Evolutionary conservation across 1,140 invertebrate genomes (phyloP), one percentile per base, ranked within the genome.

Genomic region (Batillaria attramentaria): DNA sequence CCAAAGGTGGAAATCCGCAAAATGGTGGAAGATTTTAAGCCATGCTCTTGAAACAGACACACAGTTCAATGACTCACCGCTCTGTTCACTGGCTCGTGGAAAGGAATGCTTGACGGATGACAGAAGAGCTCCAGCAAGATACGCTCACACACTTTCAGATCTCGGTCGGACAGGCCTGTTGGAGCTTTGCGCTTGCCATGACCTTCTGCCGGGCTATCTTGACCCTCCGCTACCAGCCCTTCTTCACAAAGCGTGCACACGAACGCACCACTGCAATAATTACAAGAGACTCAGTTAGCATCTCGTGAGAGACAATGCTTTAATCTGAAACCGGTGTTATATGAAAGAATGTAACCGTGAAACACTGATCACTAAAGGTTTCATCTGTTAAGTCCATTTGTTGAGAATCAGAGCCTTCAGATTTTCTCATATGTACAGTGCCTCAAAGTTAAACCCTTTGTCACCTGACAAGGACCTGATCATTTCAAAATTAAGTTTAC

Each of bases 101-200:
- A 97, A 69, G 95, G 94, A 85, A 96, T 93, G 91, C 95, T 97
- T 83, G 94, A 93, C 88, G 96, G 95, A 89, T 97, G 96, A 89
- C 96, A 97, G 89, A 96, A 97, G 70, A 98, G 92, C 91, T 97
- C 96, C 83, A 98, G 92, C 66, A 97, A 93, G 79, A 97, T 93
- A 82, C 96, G 92, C 91, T 97, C 95, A 77, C 95, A 93, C 72
- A 91, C 90, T 83, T 86, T 89, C 6, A 85, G 79, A 79, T 91
- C 90, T 42, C 82, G 82, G 31, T 88, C 86, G 57, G 87, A 80
- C 5, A 91, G 83, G 3, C 88, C 84, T 20, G 80, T 81, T 0
- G 87, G 84, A 16, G 85, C 85, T 73, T 90, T 89, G 2, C 87
- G 79, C 70, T 90, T 89, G n/a, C 80, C 83, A 10, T 84, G 78